Base-by-base conservation (phyloP, 2,797 vertebrate species). In the Eremophila alpestris region DNA sequence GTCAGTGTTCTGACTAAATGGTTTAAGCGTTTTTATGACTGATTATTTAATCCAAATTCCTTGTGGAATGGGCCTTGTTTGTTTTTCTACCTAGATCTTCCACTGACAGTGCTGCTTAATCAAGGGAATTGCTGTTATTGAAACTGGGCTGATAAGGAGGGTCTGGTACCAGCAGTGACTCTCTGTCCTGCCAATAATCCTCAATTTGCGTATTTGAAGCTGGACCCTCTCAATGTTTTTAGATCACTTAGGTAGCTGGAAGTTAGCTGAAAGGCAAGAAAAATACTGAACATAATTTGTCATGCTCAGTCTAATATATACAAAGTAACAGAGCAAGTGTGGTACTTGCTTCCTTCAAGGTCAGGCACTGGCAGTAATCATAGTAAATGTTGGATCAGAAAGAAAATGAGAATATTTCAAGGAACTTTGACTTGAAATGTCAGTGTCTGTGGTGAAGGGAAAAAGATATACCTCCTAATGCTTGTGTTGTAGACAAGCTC, bases 301-400 rank as follows among this genome's bases (percentile, higher is more conserved):
- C 16, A 3, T 29, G 36, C 12, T 29, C 16, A n/a, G 23, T 59
- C 40, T 43, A 41, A 75, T 71, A 20, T n/a, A 13, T 12, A 4
- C 0, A 5, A 46, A 59, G 13, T 62, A 71, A 58, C 26, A 67
- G 21, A 52, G 17, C 0, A 1, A 79, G 23, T 1, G 0, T 64
- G 13, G 30, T 36, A 6, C 21, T 0, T 16, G 36, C 46, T 58
- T 73, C 51, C 36, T 62, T 90, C 74, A 81, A 76, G 78, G 59
- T 58, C 77, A 63, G 27, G n/a, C 59, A 7, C 27, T 81, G 56
- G 40, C 49, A 60, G 23, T 73, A 58, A 54, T 29, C 23, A 3
- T 2, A 36, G 21, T 17, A 82, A 58, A 45, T 51, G 34, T 30
- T 73, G 48, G 54, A 30, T 82, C 21, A 60, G 68, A 64, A 77